phyloP scores from a whole-genome alignment of 2,797 vertebrate species.

The Falco peregrinus region DNA sequence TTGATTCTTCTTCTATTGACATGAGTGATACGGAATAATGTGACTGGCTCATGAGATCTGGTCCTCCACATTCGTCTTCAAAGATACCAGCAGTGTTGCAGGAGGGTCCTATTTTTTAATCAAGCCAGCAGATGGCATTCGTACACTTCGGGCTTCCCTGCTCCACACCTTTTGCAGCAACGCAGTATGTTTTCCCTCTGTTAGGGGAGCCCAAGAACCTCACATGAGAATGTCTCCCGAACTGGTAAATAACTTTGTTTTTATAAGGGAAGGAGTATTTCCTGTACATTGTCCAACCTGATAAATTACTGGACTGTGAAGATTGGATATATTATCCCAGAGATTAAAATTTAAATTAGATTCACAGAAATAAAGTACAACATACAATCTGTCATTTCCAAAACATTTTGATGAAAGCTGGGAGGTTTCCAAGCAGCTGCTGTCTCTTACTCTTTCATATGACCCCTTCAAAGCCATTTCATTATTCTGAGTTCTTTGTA shows the following conservation, averaged over 20 bases:
- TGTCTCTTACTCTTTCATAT: neutral
- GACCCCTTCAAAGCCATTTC: neutral
- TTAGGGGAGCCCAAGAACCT: neutral
- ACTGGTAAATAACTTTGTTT: neutral
- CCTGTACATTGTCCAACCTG: neutral
- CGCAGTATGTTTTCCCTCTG: accelerated
- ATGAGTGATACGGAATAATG: neutral
- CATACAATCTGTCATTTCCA: neutral
- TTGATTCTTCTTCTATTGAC: neutral
- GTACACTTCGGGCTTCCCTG: neutral
- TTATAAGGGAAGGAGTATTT: neutral
- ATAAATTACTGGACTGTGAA: neutral
- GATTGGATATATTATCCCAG: neutral
- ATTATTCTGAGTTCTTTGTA: neutral
- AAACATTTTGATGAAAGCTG: neutral
- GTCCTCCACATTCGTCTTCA: neutral
- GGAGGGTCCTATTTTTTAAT: neutral
- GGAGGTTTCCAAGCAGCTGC: slow-evolving; percentile 4
- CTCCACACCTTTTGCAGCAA: neutral
- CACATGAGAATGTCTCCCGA: neutral
- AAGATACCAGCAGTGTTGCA: neutral
- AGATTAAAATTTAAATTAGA: neutral
- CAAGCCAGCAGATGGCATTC: slow-evolving; percentile 53
- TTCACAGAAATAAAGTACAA: neutral
- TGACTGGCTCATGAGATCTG: neutral